phyloP scores from a whole-genome alignment of 2,888 invertebrate genomes.

The Folsomia candida region DNA sequence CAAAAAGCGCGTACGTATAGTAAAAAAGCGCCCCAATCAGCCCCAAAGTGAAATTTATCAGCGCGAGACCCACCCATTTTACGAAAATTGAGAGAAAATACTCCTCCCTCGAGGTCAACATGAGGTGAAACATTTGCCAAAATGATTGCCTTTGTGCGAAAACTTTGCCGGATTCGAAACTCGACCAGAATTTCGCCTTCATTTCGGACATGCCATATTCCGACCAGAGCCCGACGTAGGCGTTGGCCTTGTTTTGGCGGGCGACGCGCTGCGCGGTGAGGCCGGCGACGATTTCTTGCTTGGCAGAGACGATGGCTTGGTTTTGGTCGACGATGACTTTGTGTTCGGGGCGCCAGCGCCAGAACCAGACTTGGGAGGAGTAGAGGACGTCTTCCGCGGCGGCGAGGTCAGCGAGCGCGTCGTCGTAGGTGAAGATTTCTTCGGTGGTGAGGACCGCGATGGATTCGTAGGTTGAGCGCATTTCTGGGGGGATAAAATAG shows the following conservation, averaged over 20 bases:
- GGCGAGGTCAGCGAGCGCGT: not conserved
- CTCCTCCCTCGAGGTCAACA: not conserved
- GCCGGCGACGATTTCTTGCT: slow-evolving; percentile 6
- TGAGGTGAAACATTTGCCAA: slow-evolving; percentile 9
- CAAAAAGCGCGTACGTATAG: not conserved
- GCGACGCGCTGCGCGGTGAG: not conserved
- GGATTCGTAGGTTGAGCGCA: not conserved
- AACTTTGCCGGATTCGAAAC: slow-evolving; percentile 15
- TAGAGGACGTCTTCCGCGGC: not conserved
- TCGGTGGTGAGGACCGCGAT: not conserved
- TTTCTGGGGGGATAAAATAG: too few species aligned
- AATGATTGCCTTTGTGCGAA: slow-evolving; percentile 16
- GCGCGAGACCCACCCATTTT: not conserved
- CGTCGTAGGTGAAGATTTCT: not conserved
- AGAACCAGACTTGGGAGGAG: not conserved
- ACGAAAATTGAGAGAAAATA: not conserved
- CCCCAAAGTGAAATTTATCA: not conserved
- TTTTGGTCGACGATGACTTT: not conserved
- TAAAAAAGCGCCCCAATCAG: not conserved
- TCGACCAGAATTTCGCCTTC: slow-evolving; percentile 4
- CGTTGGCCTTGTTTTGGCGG: slow-evolving; percentile 1
- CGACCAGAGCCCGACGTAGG: slow-evolving; percentile 17
- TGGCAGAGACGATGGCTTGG: slow-evolving; percentile 1
- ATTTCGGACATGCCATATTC: slow-evolving; percentile 16
- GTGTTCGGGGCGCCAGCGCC: not conserved